Evolutionary conservation across 2,888 invertebrate genomes (phyloP), one percentile per base, ranked within the genome.

Genomic region (Sphaerophoria rueppellii): DNA sequence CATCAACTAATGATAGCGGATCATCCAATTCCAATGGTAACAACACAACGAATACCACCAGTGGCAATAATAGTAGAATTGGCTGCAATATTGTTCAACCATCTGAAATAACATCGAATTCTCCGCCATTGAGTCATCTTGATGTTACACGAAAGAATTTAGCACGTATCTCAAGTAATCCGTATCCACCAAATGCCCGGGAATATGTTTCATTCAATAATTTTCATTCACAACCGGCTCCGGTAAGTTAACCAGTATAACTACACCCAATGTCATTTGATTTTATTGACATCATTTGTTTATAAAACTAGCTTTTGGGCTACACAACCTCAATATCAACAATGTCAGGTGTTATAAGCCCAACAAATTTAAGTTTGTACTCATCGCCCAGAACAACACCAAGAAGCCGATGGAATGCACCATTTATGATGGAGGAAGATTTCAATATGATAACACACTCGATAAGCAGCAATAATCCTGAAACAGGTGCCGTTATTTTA

Each of bases 371-470:
- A 90, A 96, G 96, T 91, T 93, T 97, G 90, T 96, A 97, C 90
- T 96, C 96, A 82, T 95, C 96, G 87, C 93, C 94, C 87, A 93
- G 94, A 88, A 94, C 95, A 88, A 95, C 95, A 81, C 95, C 95
- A 85, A 94, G 96, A 88, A 88, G 92, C 83, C 95, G 98, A 89
- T 98, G 98, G 98, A 97, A 95, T 91, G 94, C 96, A 70, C 95
- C 97, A 70, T 98, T 98, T 93, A 95, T 98, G 88, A 93, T 97
- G 89, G 98, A 98, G 91, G 98, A 98, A 91, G 98, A 98, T 93
- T 98, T 98, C 93, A 97, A 96, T 91, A 97, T 98, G 94, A 97
- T 97, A 93, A 95, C 97, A 69, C 96, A 93, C 89, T 94, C 95
- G 46, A 93, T 94, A 54, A 93, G 94, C 65, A 93, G 92, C 89